Evolutionary conservation across 2,113 vertebrate genomes (phyloP), one percentile per base, ranked within the genome.

Genomic region (Syngnathus scovelli): DNA sequence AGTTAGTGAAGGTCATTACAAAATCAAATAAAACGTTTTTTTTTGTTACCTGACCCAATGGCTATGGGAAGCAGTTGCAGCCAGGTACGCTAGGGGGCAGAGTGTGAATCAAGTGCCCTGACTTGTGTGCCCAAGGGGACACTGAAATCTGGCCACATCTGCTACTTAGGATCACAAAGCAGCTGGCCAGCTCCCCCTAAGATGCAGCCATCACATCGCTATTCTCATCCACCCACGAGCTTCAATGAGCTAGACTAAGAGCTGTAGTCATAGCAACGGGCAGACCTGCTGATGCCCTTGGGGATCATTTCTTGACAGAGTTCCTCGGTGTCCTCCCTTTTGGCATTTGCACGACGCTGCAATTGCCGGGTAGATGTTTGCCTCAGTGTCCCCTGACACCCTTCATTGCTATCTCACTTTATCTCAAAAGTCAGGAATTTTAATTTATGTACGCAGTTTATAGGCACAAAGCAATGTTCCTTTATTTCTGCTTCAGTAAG

Each of bases 251-350:
- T 51, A 65, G 66, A 64, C 43, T 2, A 8, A 69, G 71, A 60
- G 78, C 72, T 3, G 90, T 91, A 77, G 82, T 76, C 88, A 92
- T 92, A 83, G 89, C 80, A 90, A 91, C 89, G 12, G 36, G 55
- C 72, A 59, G 82, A 78, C 78, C 69, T 67, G 68, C 77, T 8
- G 67, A 79, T 89, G 89, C 83, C 89, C 86, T 86, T 82, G 83
- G 67, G 85, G 81, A 86, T 76, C 56, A 70, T 82, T 86, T 86
- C 83, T 88, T 87, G 84, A 86, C 80, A 90, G 81, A 80, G 84
- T 85, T 83, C 77, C 78, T 85, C 46, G 1, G 75, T 75, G 79
- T 83, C 76, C 77, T 86, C 78, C 71, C 76, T 75, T 75, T 44
- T 62, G 61, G 61, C 61, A 62, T 62, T 62, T 62, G 41, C 61